A percentile compares a stretch with the other conserved stretches of the same genome.
Evolutionary conservation across 2,888 invertebrate genomes (phyloP).

Genomic region (Seladonia tumulorum): DNA sequence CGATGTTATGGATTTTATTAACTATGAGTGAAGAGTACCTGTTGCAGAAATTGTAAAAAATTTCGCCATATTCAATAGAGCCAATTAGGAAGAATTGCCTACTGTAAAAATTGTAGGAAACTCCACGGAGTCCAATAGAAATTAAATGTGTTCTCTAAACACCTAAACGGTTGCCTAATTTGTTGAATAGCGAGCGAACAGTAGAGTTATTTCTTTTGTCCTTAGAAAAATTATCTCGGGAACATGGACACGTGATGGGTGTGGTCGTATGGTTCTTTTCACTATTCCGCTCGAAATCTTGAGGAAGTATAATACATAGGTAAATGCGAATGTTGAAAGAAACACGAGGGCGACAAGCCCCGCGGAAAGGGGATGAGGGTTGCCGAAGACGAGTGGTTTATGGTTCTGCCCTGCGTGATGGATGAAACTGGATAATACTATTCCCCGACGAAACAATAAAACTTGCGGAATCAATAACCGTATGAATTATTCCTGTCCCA

Average conservation of each 20-base stretch:
- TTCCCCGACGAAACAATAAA: not conserved
- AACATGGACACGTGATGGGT: not conserved
- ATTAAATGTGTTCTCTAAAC: not conserved
- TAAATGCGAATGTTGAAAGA: not conserved
- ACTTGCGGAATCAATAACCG: not conserved
- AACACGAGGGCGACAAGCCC: not conserved
- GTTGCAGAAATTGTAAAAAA: too few relatives aligned
- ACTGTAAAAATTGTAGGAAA: not conserved
- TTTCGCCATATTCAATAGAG: too few relatives aligned
- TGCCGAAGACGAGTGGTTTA: not conserved
- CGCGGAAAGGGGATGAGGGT: not conserved
- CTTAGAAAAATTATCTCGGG: not conserved
- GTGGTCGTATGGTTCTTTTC: not conserved
- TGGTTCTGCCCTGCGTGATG: not conserved
- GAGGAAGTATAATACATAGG: not conserved
- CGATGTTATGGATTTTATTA: not conserved
- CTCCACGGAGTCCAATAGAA: not conserved
- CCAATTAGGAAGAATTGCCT: too few relatives aligned
- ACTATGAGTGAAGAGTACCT: not conserved
- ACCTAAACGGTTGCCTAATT: not conserved
- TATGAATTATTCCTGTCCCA: not conserved
- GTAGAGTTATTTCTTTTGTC: not conserved
- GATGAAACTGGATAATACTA: slow-evolving; percentile 7
- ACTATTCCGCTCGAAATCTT: not conserved
- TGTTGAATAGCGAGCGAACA: not conserved